Conservation (phyloP, 1,140 invertebrate species). For the Atta texana region DNA sequence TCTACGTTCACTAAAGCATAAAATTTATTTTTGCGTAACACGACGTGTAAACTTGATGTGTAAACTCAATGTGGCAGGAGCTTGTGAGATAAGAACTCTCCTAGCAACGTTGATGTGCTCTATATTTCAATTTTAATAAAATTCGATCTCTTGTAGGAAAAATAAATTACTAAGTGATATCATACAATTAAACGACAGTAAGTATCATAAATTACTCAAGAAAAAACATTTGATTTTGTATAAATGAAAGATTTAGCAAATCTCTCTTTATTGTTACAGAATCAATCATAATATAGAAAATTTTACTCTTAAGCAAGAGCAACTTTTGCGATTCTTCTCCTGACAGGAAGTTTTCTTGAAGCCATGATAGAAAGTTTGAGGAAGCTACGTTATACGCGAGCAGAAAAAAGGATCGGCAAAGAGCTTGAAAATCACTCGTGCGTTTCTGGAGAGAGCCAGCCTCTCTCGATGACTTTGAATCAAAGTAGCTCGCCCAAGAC, state of each 20-base stretch:
- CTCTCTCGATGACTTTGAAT: slow-evolving; percentile 82
- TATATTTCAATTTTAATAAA: slow-evolving; percentile 23
- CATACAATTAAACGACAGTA: neutral
- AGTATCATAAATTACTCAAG: neutral
- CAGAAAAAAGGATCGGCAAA: slow-evolving; percentile 68
- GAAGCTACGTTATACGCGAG: slow-evolving; percentile 3
- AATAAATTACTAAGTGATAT: neutral
- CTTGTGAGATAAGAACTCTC: slow-evolving; percentile 29
- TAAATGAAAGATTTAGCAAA: neutral
- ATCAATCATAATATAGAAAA: slow-evolving; percentile 3
- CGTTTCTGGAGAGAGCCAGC: slow-evolving; percentile 73
- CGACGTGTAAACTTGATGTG: slow-evolving; percentile 23
- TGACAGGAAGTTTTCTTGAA: neutral
- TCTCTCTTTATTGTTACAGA: neutral
- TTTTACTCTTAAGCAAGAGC: neutral
- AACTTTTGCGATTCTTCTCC: neutral
- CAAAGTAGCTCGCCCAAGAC: slow-evolving; percentile 76
- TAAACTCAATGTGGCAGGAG: slow-evolving; percentile 12
- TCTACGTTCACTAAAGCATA: slow-evolving; percentile 27
- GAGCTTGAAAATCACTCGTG: slow-evolving; percentile 79
- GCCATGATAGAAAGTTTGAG: neutral
- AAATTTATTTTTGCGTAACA: slow-evolving; percentile 45
- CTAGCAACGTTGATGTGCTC: neutral
- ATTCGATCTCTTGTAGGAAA: neutral
- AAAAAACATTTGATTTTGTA: neutral